These are phyloP conservation scores for Mionectes olivaceus DNA, from an alignment of 2,797 vertebrate genomes.

Conservation along the genomic window DNA sequence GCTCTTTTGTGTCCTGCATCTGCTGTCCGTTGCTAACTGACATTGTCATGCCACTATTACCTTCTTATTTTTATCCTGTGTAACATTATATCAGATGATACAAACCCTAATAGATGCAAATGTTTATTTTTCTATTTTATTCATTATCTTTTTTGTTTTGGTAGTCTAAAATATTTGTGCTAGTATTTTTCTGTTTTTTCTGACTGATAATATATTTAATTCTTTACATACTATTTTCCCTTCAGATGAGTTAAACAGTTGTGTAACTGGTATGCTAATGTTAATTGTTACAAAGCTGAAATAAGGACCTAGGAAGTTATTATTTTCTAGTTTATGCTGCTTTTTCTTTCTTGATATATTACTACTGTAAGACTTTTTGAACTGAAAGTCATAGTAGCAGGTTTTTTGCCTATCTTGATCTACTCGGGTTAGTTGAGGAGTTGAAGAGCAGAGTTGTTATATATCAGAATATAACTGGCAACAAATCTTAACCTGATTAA, in stretches of 20 bases:
- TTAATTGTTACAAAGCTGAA: neutral
- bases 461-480: neutral
- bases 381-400: neutral
- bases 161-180: neutral
- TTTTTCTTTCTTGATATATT: constrained; percentile 3
- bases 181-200: neutral
- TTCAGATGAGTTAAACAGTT: neutral
- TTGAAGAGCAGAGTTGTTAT: neutral
- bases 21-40: neutral
- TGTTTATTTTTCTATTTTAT: neutral
- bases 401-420: neutral
- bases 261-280: neutral
- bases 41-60: neutral
- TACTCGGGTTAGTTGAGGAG: neutral
- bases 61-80: neutral
- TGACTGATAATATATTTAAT: neutral
- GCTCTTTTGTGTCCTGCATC: neutral
- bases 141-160: neutral
- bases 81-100: neutral
- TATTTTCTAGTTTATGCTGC: neutral
- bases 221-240: neutral
- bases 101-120: neutral
- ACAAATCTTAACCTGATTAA: neutral
- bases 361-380: neutral
- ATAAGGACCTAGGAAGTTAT: neutral